These are phyloP conservation scores for Xenentodon cancila DNA, from an alignment of 2,797 vertebrate genomes.

Conservation along the genomic window DNA sequence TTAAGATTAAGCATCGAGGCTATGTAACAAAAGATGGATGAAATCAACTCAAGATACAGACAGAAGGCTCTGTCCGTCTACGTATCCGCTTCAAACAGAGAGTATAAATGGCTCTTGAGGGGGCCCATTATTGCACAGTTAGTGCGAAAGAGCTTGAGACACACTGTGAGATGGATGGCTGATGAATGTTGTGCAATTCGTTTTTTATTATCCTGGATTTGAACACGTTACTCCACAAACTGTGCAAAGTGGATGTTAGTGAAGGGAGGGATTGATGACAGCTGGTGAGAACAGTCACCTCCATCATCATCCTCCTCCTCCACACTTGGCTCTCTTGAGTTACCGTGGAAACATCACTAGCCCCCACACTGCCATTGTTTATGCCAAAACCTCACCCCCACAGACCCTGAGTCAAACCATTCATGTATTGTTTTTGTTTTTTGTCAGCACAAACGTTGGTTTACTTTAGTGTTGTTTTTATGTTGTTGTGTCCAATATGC, in stretches of 20 bases:
- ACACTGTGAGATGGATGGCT: too few species aligned
- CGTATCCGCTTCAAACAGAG: too few species aligned
- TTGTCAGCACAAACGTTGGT: slow-evolving; percentile 29
- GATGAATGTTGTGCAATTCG: too few species aligned
- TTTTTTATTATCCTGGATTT: neutral
- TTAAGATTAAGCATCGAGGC: too few species aligned
- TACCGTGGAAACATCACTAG: slow-evolving; percentile 71
- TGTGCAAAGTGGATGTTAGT: slow-evolving; percentile 11
- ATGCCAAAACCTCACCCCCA: slow-evolving; percentile 45
- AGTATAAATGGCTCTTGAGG: too few species aligned
- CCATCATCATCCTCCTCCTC: slow-evolving; percentile 48
- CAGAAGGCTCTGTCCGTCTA: too few species aligned
- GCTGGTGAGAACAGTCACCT: slow-evolving; percentile 34
- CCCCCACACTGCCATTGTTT: slow-evolving; percentile 66
- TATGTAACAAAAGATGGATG: too few species aligned
- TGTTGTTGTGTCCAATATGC: neutral
- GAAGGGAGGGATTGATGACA: slow-evolving; percentile 27
- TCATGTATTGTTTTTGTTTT: slow-evolving; percentile 8
- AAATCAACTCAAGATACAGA: too few species aligned
- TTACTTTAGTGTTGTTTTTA: slow-evolving; percentile 13
- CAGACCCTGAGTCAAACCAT: slow-evolving; percentile 32
- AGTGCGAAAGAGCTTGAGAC: too few species aligned
- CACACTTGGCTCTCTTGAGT: slow-evolving; percentile 56
- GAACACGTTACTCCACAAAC: slow-evolving; percentile 17
- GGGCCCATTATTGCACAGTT: too few species aligned